phyloP scores from a whole-genome alignment of 2,888 invertebrate species.

The Troglohyphantes excavatus region DNA sequence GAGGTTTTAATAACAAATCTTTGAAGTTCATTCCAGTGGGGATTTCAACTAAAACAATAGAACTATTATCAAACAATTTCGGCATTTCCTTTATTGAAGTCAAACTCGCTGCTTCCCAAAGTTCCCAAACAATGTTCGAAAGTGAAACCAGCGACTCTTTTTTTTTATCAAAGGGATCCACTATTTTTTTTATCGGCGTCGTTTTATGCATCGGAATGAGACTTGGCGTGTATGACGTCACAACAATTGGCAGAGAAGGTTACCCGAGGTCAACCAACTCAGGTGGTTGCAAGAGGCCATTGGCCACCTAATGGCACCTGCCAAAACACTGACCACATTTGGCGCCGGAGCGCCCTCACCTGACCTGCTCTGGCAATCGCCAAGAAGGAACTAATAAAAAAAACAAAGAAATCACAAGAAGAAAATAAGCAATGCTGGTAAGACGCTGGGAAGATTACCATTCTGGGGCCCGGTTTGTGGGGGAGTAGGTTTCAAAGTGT shows the following conservation, averaged over 20 bases:
- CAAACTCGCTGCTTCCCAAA: too few species aligned
- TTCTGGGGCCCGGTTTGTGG: conserved; percentile 4
- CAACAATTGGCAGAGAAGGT: conserved; percentile 71
- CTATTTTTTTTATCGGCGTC: not conserved
- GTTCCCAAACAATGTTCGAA: not conserved
- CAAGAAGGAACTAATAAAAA: not conserved
- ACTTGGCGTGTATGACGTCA: conserved; percentile 75
- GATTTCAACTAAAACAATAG: too few species aligned
- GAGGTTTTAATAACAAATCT: too few species aligned
- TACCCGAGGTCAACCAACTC: conserved; percentile 76
- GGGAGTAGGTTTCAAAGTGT: conserved; percentile 35
- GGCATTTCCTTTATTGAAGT: too few species aligned
- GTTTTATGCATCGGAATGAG: conserved; percentile 56
- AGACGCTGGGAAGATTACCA: not conserved
- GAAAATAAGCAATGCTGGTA: not conserved
- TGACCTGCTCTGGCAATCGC: not conserved
- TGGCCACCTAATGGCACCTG: conserved; percentile 75
- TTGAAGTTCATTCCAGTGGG: too few species aligned
- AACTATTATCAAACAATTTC: too few species aligned
- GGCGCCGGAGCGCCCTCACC: conserved; percentile 41
- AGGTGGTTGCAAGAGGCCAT: conserved; percentile 73
- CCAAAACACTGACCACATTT: conserved; percentile 65
- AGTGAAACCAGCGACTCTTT: conserved; percentile 8
- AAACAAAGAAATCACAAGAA: conserved; percentile 27
- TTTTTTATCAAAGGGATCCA: not conserved